phyloP scores from a whole-genome alignment of 2,888 invertebrate species.

The Sinopyrophorus schimmeli region DNA sequence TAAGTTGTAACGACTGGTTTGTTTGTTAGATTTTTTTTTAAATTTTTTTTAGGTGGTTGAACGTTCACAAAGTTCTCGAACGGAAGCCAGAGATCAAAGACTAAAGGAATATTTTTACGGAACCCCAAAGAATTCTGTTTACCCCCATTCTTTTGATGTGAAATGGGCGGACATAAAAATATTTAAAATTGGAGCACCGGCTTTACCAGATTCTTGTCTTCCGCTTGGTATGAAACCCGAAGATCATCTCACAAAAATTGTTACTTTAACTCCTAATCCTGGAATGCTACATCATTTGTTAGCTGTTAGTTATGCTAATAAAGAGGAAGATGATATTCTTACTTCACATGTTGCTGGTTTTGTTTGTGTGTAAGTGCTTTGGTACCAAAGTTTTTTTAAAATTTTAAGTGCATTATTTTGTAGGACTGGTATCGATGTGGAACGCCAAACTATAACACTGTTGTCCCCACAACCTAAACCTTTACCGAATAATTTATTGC shows the following conservation, averaged over 20 bases:
- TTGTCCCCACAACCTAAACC: constrained; percentile 94
- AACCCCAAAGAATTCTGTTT: constrained; percentile 67
- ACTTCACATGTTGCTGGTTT: constrained; percentile 88
- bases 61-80: constrained; percentile 70
- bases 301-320: constrained; percentile 84
- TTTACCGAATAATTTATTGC: constrained; percentile 81
- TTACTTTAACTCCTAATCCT: constrained; percentile 74
- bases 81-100: constrained; percentile 76
- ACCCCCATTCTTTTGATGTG: constrained; percentile 94
- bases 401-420: constrained; percentile 42
- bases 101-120: constrained; percentile 98
- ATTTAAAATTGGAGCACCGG: constrained; percentile 92
- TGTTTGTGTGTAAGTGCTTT: constrained; percentile 91
- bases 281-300: constrained; percentile 85
- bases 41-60: constrained; percentile 75
- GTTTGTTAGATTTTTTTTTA: neutral
- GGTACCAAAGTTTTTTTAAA: constrained; percentile 41
- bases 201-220: constrained; percentile 93
- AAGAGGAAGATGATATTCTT: constrained; percentile 81
- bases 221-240: constrained; percentile 94
- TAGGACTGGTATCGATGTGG: constrained; percentile 89
- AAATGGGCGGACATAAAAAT: constrained; percentile 88
- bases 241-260: constrained; percentile 89
- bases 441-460: constrained; percentile 84
- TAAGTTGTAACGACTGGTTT: constrained; percentile 55